Conservation (phyloP, 2,888 invertebrate species). For the Prenolepis imparis region DNA sequence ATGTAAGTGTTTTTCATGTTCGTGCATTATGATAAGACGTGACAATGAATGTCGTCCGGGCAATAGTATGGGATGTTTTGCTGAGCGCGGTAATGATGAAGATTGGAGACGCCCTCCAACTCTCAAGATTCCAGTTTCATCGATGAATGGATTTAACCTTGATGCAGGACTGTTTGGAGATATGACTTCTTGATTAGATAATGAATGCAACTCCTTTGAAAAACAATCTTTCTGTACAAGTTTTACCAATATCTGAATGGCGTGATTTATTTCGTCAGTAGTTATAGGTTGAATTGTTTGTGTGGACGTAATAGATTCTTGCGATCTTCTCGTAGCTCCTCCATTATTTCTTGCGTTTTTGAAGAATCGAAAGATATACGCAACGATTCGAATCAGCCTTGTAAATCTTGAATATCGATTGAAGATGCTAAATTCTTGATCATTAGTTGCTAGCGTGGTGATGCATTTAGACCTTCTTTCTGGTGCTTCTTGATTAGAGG, state of each 20-base stretch:
- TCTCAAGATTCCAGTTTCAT: background rate
- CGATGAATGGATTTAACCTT: background rate
- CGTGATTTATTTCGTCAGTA: too few species aligned
- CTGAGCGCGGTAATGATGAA: background rate
- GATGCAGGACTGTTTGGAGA: background rate
- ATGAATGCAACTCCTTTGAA: background rate
- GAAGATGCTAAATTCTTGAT: background rate
- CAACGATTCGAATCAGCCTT: background rate
- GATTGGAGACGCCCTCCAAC: background rate
- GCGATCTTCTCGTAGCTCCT: too few species aligned
- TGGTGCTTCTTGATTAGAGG: background rate
- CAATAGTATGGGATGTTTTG: background rate
- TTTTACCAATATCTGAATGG: too few species aligned
- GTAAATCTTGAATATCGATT: background rate
- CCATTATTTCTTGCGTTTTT: too few species aligned
- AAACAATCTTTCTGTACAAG: too few species aligned
- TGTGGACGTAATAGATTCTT: too few species aligned
- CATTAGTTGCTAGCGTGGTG: background rate
- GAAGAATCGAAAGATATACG: background rate
- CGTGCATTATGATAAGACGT: background rate
- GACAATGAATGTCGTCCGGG: background rate
- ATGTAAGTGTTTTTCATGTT: background rate
- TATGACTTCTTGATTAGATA: background rate
- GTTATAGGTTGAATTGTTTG: background rate
- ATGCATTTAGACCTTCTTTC: background rate